phyloP scores from a whole-genome alignment of 2,888 invertebrate genomes.

The Furcula furcula region DNA sequence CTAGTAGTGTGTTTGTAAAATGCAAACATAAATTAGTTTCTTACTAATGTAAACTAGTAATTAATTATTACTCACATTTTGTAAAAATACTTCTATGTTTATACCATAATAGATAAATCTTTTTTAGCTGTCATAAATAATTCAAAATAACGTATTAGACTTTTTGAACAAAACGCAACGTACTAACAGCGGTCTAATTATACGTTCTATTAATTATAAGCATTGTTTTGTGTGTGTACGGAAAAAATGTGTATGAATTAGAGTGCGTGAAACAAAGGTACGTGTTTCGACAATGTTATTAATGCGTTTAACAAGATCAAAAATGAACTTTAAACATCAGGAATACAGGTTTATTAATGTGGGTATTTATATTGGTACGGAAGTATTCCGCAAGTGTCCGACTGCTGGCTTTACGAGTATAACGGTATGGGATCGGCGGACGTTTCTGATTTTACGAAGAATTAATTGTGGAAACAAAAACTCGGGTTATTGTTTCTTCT shows the following conservation, averaged over 20 bases:
- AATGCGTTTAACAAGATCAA: slow-evolving; percentile 6
- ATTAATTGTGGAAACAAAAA: slow-evolving; percentile 77
- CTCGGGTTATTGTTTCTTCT: slow-evolving; percentile 65
- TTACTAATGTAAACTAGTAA: too few relatives aligned
- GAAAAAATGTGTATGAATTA: slow-evolving; percentile 55
- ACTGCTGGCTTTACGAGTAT: slow-evolving; percentile 67
- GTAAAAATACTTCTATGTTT: too few relatives aligned
- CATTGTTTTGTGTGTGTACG: slow-evolving; percentile 57
- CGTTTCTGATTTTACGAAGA: slow-evolving; percentile 58
- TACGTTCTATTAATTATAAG: slow-evolving; percentile 49
- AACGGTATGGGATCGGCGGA: slow-evolving; percentile 68
- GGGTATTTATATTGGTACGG: slow-evolving; percentile 23
- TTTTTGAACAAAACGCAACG: slow-evolving; percentile 48
- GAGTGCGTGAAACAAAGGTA: slow-evolving; percentile 60
- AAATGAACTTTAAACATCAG: slow-evolving; percentile 21
- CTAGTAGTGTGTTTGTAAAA: too few relatives aligned
- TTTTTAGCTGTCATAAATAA: slow-evolving; percentile 25
- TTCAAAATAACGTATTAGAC: slow-evolving; percentile 27
- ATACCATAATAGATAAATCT: slow-evolving; percentile 20
- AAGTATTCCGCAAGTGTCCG: slow-evolving; percentile 36
- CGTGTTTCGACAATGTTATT: slow-evolving; percentile 16
- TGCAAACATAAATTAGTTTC: too few relatives aligned
- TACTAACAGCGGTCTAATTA: slow-evolving; percentile 45
- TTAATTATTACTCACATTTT: too few relatives aligned
- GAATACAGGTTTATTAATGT: slow-evolving; percentile 21